phyloP scores from a whole-genome alignment of 1,140 invertebrate genomes.

The Ceratina australensis region DNA sequence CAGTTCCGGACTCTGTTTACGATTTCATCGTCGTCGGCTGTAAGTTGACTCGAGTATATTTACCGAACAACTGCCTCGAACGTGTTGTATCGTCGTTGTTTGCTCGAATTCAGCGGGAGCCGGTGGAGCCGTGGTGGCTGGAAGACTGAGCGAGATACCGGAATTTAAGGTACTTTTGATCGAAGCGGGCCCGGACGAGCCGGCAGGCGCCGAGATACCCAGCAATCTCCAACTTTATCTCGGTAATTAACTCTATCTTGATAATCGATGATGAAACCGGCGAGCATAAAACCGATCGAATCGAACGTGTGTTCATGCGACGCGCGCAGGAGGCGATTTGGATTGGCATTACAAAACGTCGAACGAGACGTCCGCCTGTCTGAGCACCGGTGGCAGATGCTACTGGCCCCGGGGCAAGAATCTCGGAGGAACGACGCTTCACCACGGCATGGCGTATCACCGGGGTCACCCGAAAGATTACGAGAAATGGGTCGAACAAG shows the following conservation, averaged over 20 bases:
- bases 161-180: conserved; percentile 78
- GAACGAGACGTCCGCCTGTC: conserved; percentile 89
- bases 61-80: too few species aligned
- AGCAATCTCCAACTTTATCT: conserved; percentile 62
- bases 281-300: not conserved
- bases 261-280: not conserved
- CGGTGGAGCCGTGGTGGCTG: conserved; percentile 74
- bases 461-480: conserved; percentile 83
- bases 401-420: conserved; percentile 75
- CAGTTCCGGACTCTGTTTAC: conserved; percentile 75
- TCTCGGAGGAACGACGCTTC: conserved; percentile 81
- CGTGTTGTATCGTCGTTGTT: conserved; percentile 63
- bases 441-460: conserved; percentile 87
- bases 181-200: conserved; percentile 81
- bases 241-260: conserved; percentile 45
- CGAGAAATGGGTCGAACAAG: conserved; percentile 80
- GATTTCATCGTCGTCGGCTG: conserved; percentile 91
- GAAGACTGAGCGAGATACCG: conserved; percentile 74
- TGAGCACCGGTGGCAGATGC: conserved; percentile 80
- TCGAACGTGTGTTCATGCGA: not conserved
- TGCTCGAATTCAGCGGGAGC: conserved; percentile 66
- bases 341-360: conserved; percentile 96
- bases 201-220: conserved; percentile 70
- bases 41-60: conserved; percentile 72
- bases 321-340: conserved; percentile 83